These are phyloP conservation scores for Grammomys surdaster DNA, from an alignment of 2,113 vertebrate species.

Conservation along the genomic window DNA sequence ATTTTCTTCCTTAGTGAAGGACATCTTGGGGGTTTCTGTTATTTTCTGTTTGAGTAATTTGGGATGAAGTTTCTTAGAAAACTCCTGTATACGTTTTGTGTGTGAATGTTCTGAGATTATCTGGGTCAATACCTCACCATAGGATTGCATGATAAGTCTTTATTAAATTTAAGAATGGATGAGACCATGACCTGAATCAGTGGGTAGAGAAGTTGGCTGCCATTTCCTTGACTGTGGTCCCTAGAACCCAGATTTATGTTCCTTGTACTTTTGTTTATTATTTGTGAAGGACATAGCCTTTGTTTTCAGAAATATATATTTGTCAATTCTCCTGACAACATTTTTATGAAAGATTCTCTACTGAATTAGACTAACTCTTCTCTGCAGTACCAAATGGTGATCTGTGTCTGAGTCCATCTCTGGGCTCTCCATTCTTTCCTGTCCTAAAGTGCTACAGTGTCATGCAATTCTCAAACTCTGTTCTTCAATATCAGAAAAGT, in stretches of 20 bases:
- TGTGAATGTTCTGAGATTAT: not conserved
- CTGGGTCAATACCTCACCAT: not conserved
- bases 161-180: not conserved
- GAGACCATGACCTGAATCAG: fast-evolving
- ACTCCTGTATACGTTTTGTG: not conserved
- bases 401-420: not conserved
- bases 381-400: not conserved
- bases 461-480: not conserved
- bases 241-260: not conserved
- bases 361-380: not conserved
- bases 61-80: not conserved
- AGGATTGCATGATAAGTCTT: not conserved
- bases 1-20: not conserved
- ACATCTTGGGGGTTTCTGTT: not conserved
- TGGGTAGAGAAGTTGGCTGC: not conserved
- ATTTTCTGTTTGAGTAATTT: not conserved
- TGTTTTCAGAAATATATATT: not conserved
- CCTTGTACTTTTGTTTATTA: not conserved
- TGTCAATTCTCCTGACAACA: not conserved
- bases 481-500: not conserved
- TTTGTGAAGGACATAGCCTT: not conserved
- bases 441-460: not conserved
- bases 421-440: not conserved
- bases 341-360: not conserved
- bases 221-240: not conserved